phyloP scores from a whole-genome alignment of 2,888 invertebrate species.

The Lycocerus yunnanus region DNA sequence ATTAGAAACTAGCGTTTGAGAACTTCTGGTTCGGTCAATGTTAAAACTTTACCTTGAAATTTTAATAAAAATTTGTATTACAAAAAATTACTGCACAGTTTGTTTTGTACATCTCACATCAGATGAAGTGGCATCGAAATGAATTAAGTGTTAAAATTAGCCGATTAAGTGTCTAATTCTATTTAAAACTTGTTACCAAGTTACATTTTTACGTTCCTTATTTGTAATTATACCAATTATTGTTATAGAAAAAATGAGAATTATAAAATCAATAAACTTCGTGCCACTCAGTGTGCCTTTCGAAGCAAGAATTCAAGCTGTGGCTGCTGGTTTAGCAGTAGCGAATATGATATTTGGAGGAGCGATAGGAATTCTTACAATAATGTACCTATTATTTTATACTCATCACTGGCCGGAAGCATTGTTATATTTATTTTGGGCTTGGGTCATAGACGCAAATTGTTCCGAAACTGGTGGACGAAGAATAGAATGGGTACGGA shows the following conservation, averaged over 20 bases:
- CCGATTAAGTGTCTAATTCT: not conserved
- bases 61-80: not conserved
- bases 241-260: conserved; percentile 44
- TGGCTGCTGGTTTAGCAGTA: conserved; percentile 78
- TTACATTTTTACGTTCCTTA: not conserved
- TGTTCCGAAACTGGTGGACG: conserved; percentile 62
- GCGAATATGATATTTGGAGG: conserved; percentile 67
- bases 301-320: conserved; percentile 79
- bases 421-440: conserved; percentile 68
- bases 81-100: not conserved
- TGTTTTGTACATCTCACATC: no score
- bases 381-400: conserved; percentile 63
- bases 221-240: not conserved
- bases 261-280: conserved; percentile 75
- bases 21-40: not conserved
- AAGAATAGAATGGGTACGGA: conserved; percentile 58
- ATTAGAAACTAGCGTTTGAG: not conserved
- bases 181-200: not conserved
- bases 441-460: conserved; percentile 62
- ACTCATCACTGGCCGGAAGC: conserved; percentile 61
- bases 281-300: conserved; percentile 81
- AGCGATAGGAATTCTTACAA: conserved; percentile 58
- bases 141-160: not conserved
- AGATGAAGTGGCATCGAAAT: not conserved
- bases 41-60: not conserved